Percentiles rank a stretch among this genome's conserved stretches.
phyloP scores from a whole-genome alignment of 2,113 vertebrate genomes.

The Myotis lucifugus region DNA sequence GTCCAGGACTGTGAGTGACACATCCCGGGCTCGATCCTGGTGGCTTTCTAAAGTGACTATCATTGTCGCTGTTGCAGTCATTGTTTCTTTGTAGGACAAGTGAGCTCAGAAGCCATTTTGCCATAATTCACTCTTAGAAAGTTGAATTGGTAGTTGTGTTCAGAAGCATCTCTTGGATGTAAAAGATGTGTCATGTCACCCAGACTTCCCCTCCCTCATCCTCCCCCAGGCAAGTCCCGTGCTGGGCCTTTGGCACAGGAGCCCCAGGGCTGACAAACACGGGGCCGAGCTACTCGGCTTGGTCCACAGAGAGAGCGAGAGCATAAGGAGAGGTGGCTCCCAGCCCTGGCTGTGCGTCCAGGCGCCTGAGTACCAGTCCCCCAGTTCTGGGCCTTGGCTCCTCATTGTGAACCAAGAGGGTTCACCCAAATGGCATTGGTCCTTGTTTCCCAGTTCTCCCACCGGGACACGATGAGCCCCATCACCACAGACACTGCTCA shows the following conservation, averaged over 20 bases:
- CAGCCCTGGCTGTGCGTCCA: neutral
- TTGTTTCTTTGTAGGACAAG: neutral
- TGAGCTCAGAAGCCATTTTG: neutral
- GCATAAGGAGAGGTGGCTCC: fast-evolving
- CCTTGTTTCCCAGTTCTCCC: neutral
- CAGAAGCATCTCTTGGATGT: neutral
- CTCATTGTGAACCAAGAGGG: neutral
- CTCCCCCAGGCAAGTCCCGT: neutral
- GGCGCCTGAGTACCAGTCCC: neutral
- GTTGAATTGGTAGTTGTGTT: neutral
- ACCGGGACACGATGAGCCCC: neutral
- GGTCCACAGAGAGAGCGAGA: neutral
- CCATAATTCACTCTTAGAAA: neutral
- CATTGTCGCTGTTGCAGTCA: neutral
- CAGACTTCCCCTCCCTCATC: neutral
- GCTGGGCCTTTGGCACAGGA: neutral
- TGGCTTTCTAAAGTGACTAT: neutral
- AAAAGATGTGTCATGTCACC: neutral
- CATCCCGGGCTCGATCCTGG: neutral
- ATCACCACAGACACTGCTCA: no score
- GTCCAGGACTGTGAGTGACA: neutral
- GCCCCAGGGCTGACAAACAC: fast-evolving
- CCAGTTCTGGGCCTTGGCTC: neutral
- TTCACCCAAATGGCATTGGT: neutral
- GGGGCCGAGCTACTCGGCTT: neutral